Evolutionary conservation across 2,888 invertebrate species (phyloP).

Genomic region (Prenolepis imparis): DNA sequence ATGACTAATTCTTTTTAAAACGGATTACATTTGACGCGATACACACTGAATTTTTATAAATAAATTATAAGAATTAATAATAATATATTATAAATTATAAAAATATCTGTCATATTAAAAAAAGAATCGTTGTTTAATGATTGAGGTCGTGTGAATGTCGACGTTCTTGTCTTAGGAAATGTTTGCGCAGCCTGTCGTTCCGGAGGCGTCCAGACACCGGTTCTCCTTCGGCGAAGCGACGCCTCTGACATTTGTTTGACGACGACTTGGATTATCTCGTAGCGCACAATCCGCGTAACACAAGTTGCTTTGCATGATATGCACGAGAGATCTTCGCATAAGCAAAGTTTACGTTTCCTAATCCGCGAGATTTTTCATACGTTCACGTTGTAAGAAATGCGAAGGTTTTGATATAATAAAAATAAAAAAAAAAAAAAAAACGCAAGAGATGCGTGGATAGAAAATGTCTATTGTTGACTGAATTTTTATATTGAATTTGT

Average conservation of each 20-base stretch:
- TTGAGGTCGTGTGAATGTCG: background rate
- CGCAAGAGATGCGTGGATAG: background rate
- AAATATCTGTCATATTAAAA: background rate
- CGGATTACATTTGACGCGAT: too few species aligned
- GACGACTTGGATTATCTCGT: slow-evolving; percentile 52
- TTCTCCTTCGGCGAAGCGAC: slow-evolving; percentile 36
- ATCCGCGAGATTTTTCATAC: background rate
- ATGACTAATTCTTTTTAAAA: background rate
- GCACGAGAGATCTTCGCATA: background rate
- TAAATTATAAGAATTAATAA: too few species aligned
- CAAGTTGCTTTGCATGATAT: slow-evolving; percentile 60
- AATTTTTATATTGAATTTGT: background rate
- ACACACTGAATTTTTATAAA: background rate
- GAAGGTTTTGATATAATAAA: background rate
- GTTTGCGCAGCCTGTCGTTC: slow-evolving; percentile 29
- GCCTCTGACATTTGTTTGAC: slow-evolving; percentile 61
- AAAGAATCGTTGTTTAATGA: background rate
- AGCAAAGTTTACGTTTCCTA: slow-evolving; percentile 40
- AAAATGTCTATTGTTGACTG: background rate
- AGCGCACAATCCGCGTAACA: slow-evolving; percentile 30
- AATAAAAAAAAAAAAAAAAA: background rate
- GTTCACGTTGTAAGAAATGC: background rate
- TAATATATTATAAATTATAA: too few species aligned
- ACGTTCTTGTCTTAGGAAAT: slow-evolving; percentile 31
- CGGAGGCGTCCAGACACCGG: slow-evolving; percentile 15